Percentiles rank a stretch among this genome's conserved stretches.
Evolutionary conservation across 2,888 invertebrate species (phyloP).

Genomic region (Aphelenchoides bicaudatus): DNA sequence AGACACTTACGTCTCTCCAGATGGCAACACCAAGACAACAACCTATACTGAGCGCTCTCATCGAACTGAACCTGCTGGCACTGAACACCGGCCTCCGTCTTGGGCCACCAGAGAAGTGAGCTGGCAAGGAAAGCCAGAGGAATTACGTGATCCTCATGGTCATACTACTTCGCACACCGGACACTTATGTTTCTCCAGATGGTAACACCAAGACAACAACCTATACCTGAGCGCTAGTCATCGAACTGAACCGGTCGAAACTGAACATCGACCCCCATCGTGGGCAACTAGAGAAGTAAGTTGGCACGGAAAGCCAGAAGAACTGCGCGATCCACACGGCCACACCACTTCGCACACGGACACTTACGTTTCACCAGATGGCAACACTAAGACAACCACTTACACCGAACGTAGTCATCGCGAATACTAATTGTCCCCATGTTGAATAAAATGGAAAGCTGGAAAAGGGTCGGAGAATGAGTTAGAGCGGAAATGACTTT

Average conservation of each 20-base stretch:
- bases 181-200: constrained; percentile 38
- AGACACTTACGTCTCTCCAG: constrained; percentile 36
- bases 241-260: not conserved
- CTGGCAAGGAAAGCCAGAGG: constrained; percentile 39
- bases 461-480: too few species aligned
- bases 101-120: constrained; percentile 49
- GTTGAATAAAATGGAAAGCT: too few species aligned
- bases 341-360: constrained; percentile 22
- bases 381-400: constrained; percentile 30
- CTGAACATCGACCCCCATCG: too few species aligned
- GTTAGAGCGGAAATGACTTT: too few species aligned
- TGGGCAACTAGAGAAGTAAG: constrained; percentile 49
- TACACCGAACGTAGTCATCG: constrained; percentile 24
- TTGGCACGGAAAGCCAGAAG: constrained; percentile 39
- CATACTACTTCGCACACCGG: constrained; percentile 23
- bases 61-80: constrained; percentile 14
- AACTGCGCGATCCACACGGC: constrained; percentile 39
- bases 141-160: constrained; percentile 39
- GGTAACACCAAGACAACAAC: constrained; percentile 32
- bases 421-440: too few species aligned
- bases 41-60: constrained; percentile 24
- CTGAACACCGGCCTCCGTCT: too few species aligned
- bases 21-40: constrained; percentile 32
- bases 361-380: constrained; percentile 39
- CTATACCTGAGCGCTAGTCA: constrained; percentile 18